Conservation (phyloP, 2,797 vertebrate genomes). For the Ispidina lecontei region DNA sequence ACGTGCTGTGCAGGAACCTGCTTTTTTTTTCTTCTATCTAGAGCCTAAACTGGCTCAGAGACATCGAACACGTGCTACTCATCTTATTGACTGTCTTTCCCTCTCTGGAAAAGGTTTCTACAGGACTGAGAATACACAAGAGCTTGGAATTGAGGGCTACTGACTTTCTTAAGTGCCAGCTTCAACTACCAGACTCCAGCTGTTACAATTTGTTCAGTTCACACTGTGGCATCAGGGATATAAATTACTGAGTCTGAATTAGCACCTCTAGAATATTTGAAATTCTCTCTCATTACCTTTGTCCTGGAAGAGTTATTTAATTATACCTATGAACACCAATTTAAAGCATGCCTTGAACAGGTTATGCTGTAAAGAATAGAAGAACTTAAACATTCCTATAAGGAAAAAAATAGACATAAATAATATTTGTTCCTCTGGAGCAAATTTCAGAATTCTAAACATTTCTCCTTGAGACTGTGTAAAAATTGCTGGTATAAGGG, state of each 20-base stretch:
- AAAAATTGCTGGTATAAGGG: background rate
- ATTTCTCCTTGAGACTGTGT: background rate
- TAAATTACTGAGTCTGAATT: background rate
- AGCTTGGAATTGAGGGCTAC: background rate
- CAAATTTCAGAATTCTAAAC: background rate
- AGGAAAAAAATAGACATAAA: background rate
- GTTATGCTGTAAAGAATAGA: background rate
- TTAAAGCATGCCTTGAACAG: background rate
- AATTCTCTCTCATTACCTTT: background rate
- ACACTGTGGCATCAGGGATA: background rate
- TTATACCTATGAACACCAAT: background rate
- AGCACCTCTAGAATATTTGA: background rate
- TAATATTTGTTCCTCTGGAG: background rate
- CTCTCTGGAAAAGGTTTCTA: background rate
- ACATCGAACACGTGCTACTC: rapidly evolving
- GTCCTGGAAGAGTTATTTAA: background rate
- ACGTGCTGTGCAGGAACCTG: background rate
- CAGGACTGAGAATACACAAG: background rate
- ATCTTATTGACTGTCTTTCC: background rate
- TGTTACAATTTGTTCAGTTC: background rate
- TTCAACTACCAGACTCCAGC: background rate
- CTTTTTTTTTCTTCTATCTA: background rate
- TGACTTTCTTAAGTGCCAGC: background rate
- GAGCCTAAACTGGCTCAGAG: background rate
- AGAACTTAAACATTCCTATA: background rate